Evolutionary conservation across 2,888 invertebrate genomes (phyloP), one percentile per base, ranked within the genome.

Genomic region (Coelopa pilipes): DNA sequence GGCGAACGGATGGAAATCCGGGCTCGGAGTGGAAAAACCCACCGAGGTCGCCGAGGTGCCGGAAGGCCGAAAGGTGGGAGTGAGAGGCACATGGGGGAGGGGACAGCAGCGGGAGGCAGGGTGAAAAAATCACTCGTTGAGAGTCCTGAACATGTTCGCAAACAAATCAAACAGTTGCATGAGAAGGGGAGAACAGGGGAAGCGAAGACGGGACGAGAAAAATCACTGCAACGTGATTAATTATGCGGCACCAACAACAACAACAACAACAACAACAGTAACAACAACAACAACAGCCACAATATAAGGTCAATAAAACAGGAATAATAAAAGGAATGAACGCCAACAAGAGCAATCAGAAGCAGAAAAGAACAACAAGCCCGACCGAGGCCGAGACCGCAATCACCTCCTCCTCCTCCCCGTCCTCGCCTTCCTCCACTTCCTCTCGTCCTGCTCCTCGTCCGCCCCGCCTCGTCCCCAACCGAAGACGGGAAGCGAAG

Each of bases 151-250:
- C 34, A 57, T 19, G 19, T 57, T n/a, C 17, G 17, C 3, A n/a
- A 21, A 57, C 57, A 57, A 57, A 57, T 57, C 57, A 57, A 57
- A 21, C 1, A 19, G 57, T 57, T 57, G 15, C n/a, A 17, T 17
- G 10, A 57, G 19, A 3, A 2, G 5, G 7, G 0, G 11, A 57
- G 21, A 57, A 55, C 55, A 55, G 21, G 11, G 11, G 19, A n/a
- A n/a, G 17, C 21, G 10, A 57, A 57, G 19, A 19, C 11, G 21
- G 21, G 57, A 11, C 17, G 1, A n/a, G 4, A 7, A 59, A 59
- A 7, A 60, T 72, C 63, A 15, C 55, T 55, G 68, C 71, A 47
- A 34, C 55, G 62, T 74, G 68, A 74, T 72, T 71, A 67, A 74
- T 74, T 74, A 65, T 62, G 71, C 55, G 68, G 50, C 24, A 60